Evolutionary conservation across 2,888 invertebrate genomes (phyloP).

Genomic region (Sarcophaga caerulescens): DNA sequence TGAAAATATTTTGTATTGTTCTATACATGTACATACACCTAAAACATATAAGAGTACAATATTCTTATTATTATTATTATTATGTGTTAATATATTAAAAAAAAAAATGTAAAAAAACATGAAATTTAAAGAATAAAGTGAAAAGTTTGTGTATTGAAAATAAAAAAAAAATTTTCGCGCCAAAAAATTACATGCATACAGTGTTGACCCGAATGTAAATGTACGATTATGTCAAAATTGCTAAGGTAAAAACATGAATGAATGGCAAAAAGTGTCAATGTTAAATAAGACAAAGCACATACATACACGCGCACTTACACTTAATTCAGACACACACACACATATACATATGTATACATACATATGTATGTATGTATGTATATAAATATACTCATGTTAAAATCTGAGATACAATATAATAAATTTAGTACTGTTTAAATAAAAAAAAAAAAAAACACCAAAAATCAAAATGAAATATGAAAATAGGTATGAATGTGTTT

Average conservation of each 20-base stretch:
- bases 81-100: not conserved
- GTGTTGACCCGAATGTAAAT: not conserved
- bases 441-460: not conserved
- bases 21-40: too few relatives aligned
- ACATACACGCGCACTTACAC: slow-evolving; percentile 8
- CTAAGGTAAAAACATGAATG: not conserved
- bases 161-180: slow-evolving; percentile 43
- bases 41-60: not conserved
- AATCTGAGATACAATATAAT: too few relatives aligned
- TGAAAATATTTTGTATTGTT: not conserved
- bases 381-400: too few relatives aligned
- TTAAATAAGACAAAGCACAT: not conserved
- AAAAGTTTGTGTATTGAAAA: not conserved
- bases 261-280: not conserved
- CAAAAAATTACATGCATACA: slow-evolving; percentile 16
- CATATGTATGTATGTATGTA: too few relatives aligned
- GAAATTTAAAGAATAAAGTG: not conserved
- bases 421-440: too few relatives aligned
- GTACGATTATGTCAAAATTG: not conserved
- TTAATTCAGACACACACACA: not conserved
- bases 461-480: not conserved
- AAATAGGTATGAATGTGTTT: too few relatives aligned
- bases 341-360: not conserved
- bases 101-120: not conserved
- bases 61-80: too few relatives aligned